Percentiles rank a stretch among this genome's conserved stretches.
phyloP scores from a whole-genome alignment of 2,113 vertebrate species.

The Nothoprocta perdicaria region DNA sequence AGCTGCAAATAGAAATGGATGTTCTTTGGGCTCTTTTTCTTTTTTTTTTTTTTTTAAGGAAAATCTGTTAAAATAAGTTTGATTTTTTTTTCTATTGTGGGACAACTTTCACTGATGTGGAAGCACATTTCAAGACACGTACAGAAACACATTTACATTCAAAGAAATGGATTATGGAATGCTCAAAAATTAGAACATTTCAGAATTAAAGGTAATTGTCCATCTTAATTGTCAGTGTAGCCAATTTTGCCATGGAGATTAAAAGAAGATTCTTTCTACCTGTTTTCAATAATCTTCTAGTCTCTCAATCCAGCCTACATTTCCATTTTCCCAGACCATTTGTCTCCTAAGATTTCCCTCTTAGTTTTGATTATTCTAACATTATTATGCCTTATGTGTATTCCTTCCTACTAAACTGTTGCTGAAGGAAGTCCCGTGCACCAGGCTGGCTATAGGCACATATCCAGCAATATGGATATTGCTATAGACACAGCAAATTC shows the following conservation, averaged over 20 bases:
- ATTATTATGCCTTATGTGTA: not conserved
- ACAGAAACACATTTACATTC: not conserved
- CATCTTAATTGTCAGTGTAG: not conserved
- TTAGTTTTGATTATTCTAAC: not conserved
- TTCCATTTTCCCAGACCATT: not conserved
- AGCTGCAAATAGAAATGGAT: accelerated
- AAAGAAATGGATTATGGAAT: not conserved
- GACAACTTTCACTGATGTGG: not conserved
- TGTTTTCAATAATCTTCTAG: too few relatives aligned
- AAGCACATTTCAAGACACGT: not conserved
- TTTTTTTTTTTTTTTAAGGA: not conserved
- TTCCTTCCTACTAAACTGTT: not conserved
- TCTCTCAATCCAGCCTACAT: not conserved
- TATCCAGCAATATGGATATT: too few relatives aligned
- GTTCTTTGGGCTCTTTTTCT: too few relatives aligned
- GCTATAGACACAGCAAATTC: not conserved
- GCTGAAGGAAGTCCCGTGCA: too few relatives aligned
- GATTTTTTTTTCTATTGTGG: not conserved
- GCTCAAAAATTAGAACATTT: not conserved
- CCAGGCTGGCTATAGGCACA: not conserved
- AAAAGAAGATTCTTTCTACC: not conserved
- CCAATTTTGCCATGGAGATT: not conserved
- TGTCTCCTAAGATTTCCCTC: not conserved
- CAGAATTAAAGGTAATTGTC: not conserved
- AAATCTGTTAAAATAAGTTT: not conserved